phyloP scores from a whole-genome alignment of 1,140 invertebrate genomes.

The Octopus bimaculoides region DNA sequence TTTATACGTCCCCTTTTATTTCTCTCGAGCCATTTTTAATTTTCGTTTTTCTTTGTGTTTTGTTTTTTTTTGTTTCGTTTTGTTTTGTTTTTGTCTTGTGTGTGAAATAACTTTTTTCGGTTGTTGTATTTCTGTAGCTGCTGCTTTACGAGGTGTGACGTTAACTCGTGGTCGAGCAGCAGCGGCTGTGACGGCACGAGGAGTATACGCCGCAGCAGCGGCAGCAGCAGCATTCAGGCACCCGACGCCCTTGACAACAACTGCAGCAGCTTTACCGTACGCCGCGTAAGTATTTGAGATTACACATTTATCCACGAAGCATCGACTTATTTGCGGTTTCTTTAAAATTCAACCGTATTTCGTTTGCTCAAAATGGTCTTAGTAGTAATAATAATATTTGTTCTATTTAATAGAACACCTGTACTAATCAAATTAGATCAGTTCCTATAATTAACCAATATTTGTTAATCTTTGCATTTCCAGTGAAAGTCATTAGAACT shows the following conservation, averaged over 20 bases:
- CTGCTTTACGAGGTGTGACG: slow-evolving; percentile 12
- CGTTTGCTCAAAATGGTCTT: too few relatives aligned
- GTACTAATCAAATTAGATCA: too few relatives aligned
- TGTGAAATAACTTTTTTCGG: neutral
- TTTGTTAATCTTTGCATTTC: too few relatives aligned
- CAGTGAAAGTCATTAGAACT: too few relatives aligned
- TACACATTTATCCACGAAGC: too few relatives aligned
- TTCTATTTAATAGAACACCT: too few relatives aligned
- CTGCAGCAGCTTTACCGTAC: slow-evolving; percentile 11
- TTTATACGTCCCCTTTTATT: too few relatives aligned
- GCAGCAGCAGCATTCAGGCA: slow-evolving; percentile 11
- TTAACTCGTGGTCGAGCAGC: slow-evolving; percentile 5
- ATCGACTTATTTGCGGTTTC: too few relatives aligned
- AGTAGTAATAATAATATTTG: too few relatives aligned
- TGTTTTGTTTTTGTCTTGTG: neutral
- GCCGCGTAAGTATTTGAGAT: neutral
- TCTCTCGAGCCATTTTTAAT: neutral
- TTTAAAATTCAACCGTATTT: too few relatives aligned
- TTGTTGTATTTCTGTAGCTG: neutral
- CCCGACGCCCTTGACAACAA: neutral
- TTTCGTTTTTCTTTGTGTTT: neutral
- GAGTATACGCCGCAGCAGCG: slow-evolving; percentile 7
- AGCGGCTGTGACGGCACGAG: slow-evolving; percentile 1
- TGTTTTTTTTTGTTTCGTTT: neutral
- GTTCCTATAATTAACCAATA: too few relatives aligned